Conservation (phyloP, 2,888 invertebrate genomes). For the Hartigia nigra region DNA sequence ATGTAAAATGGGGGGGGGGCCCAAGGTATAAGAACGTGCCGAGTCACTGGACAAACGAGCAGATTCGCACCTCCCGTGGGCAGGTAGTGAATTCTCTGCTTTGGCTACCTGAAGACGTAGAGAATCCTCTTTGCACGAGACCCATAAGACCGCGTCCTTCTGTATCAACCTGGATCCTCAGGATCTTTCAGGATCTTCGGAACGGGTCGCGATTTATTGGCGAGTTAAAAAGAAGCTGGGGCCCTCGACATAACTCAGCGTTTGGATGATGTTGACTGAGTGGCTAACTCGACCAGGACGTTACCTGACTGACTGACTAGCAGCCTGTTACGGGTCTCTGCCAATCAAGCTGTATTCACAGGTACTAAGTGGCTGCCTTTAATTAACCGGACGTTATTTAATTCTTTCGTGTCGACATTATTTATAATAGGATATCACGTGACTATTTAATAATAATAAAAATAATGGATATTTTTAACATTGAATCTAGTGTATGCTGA, state of each 20-base stretch:
- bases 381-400: conserved; percentile 47
- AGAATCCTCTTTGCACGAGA: background rate
- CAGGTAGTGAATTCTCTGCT: conserved; percentile 36
- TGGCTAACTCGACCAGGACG: conserved; percentile 9
- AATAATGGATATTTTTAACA: background rate
- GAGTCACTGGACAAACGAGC: conserved; percentile 60
- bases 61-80: conserved; percentile 55
- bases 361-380: conserved; percentile 54
- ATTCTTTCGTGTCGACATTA: background rate
- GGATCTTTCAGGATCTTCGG: conserved; percentile 11
- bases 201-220: conserved; percentile 16
- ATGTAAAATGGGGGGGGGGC: background rate
- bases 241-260: conserved; percentile 12
- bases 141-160: background rate
- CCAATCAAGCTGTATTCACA: conserved; percentile 57
- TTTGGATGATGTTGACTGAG: conserved; percentile 13
- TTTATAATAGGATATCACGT: background rate
- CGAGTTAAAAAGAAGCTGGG: conserved; percentile 12
- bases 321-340: conserved; percentile 34
- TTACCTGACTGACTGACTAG: conserved; percentile 12
- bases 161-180: conserved; percentile 4
- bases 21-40: conserved; percentile 30
- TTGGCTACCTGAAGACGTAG: conserved; percentile 34
- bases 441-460: background rate
- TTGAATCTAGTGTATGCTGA: background rate